Conservation (phyloP, 64 coral and sea anemone species). For the Pocillopora damicornis region DNA sequence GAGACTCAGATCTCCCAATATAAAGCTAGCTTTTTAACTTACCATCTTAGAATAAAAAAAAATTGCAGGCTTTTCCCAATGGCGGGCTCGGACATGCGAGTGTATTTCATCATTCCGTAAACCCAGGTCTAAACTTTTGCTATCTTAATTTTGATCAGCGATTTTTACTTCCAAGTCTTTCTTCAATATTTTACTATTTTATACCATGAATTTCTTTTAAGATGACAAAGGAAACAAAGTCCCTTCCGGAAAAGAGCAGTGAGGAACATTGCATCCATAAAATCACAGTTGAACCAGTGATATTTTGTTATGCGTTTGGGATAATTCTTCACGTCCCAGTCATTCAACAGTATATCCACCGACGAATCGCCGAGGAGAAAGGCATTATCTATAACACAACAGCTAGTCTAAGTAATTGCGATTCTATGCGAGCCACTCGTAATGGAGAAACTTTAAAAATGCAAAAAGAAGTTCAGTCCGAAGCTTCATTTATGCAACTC, state of each 20-base stretch:
- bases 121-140: too few species aligned
- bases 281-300: conserved; percentile 92
- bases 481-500: conserved; percentile 86
- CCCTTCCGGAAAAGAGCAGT: neutral
- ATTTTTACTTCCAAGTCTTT: neutral
- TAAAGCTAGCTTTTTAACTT: too few species aligned
- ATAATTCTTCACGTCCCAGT: conserved; percentile 92
- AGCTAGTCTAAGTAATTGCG: conserved; percentile 76
- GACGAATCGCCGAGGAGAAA: conserved; percentile 60
- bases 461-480: conserved; percentile 76
- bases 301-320: conserved; percentile 96
- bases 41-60: too few species aligned
- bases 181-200: neutral
- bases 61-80: too few species aligned
- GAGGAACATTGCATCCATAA: conserved; percentile 15
- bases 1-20: too few species aligned
- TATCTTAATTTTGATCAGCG: too few species aligned
- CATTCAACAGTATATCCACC: conserved; percentile 90
- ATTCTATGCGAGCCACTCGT: conserved; percentile 17
- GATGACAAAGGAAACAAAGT: neutral
- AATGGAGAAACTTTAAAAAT: conserved; percentile 56
- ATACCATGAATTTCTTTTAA: neutral
- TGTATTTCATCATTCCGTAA: too few species aligned
- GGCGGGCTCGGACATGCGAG: too few species aligned
- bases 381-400: conserved; percentile 79